A percentile compares a stretch with the other conserved stretches of the same genome.
Evolutionary conservation across 2,797 vertebrate species (phyloP).

Genomic region (Platyrinchus mystaceus): DNA sequence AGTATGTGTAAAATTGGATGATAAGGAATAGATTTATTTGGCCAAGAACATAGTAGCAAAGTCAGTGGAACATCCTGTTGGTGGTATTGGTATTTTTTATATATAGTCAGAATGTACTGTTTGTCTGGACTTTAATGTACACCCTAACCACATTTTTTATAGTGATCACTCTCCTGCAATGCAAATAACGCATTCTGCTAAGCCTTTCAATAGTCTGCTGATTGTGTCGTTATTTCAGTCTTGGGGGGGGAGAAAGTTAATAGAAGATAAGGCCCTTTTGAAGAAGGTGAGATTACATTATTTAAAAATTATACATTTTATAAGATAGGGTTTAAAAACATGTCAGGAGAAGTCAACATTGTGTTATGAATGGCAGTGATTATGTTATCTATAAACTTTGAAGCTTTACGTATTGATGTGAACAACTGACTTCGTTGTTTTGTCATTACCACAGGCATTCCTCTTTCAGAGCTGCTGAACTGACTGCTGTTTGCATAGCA

Average conservation of each 20-base stretch:
- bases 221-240: slow-evolving; percentile 69
- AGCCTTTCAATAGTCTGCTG: slow-evolving; percentile 69
- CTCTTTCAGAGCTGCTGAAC: slow-evolving; percentile 59
- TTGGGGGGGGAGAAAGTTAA: slow-evolving; percentile 64
- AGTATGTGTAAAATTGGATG: not conserved
- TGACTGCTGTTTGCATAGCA: slow-evolving; percentile 66
- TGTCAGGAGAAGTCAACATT: slow-evolving; percentile 79
- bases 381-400: slow-evolving; percentile 79
- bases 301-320: slow-evolving; percentile 80
- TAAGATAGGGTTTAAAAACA: slow-evolving; percentile 78
- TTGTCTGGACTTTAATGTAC: slow-evolving; percentile 59
- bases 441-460: slow-evolving; percentile 64
- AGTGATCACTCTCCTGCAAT: slow-evolving; percentile 65
- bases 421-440: slow-evolving; percentile 75
- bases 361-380: slow-evolving; percentile 74
- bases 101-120: slow-evolving; percentile 14
- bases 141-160: slow-evolving; percentile 55
- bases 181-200: slow-evolving; percentile 61
- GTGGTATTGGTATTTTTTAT: not conserved
- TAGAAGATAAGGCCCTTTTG: slow-evolving; percentile 76
- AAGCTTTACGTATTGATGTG: slow-evolving; percentile 66
- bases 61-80: slow-evolving; percentile 62
- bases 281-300: slow-evolving; percentile 79
- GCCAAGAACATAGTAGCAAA: not conserved
- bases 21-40: slow-evolving; percentile 36